phyloP scores from a whole-genome alignment of 2,888 invertebrate genomes.

The Rhamphomyia laevipes region DNA sequence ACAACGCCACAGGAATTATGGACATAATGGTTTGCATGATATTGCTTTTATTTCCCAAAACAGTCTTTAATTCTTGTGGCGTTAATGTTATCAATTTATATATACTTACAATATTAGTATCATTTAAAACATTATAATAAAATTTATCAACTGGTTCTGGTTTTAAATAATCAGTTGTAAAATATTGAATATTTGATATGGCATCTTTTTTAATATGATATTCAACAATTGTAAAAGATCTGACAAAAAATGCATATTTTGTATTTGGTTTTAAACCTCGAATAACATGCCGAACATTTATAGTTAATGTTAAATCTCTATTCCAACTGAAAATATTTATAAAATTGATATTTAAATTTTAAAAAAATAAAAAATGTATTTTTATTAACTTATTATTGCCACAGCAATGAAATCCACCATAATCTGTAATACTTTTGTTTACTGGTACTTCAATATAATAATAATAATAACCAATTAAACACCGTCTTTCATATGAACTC shows the following conservation, averaged over 20 bases:
- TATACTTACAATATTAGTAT: constrained; percentile 25
- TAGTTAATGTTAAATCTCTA: constrained; percentile 38
- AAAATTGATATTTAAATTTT: constrained; percentile 4
- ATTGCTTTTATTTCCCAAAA: no score
- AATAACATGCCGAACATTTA: constrained; percentile 45
- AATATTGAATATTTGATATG: constrained; percentile 72
- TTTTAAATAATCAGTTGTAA: constrained; percentile 45
- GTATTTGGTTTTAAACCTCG: constrained; percentile 72
- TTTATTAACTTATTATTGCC: constrained; percentile 55
- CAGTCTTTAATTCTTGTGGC: no score
- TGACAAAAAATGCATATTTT: constrained; percentile 87
- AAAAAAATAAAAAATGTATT: constrained; percentile 3
- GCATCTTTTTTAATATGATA: constrained; percentile 56
- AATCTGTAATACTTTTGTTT: constrained; percentile 65
- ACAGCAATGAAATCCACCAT: constrained; percentile 84
- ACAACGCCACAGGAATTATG: no score
- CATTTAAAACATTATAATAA: constrained; percentile 24
- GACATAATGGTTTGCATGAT: no score
- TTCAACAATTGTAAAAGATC: constrained; percentile 74
- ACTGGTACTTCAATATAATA: constrained; percentile 67
- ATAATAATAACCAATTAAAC: constrained; percentile 80
- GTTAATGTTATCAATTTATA: neutral
- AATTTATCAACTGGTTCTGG: constrained; percentile 27
- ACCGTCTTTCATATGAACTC: constrained; percentile 53
- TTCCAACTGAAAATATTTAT: constrained; percentile 47